These are phyloP conservation scores for Otolemur garnettii DNA, from an alignment of 2,113 vertebrate species.

Conservation along the genomic window DNA sequence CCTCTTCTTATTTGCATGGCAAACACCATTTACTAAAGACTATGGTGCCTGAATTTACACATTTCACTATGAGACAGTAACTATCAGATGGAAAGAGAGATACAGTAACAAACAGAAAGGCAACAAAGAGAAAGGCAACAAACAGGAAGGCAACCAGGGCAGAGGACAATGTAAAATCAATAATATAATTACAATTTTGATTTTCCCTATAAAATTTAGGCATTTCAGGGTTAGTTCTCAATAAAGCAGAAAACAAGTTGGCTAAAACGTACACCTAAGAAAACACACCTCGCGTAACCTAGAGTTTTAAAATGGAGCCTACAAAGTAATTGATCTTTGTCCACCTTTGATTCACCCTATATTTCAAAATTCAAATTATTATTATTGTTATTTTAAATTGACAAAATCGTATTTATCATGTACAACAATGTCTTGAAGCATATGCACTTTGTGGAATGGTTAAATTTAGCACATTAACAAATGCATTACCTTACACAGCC, in stretches of 20 bases:
- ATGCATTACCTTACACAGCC: neutral
- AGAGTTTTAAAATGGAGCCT: neutral
- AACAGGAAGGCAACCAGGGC: neutral
- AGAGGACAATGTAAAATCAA: constrained; percentile 13
- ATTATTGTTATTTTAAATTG: neutral
- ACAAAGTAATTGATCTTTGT: neutral
- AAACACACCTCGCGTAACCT: neutral
- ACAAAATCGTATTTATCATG: neutral
- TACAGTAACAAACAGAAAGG: neutral
- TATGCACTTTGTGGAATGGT: neutral
- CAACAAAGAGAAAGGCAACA: neutral
- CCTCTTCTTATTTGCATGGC: neutral
- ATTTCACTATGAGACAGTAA: neutral
- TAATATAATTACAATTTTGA: neutral
- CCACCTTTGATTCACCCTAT: neutral
- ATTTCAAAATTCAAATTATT: constrained; percentile 5
- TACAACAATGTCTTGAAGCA: neutral
- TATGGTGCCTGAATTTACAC: neutral
- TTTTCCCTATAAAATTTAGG: neutral
- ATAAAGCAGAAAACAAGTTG: constrained; percentile 1
- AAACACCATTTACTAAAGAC: constrained; percentile 44
- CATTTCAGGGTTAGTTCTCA: neutral
- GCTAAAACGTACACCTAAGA: neutral
- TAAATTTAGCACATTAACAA: neutral
- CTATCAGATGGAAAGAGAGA: neutral